A percentile compares a stretch with the other conserved stretches of the same genome.
Evolutionary conservation across 2,797 vertebrate genomes (phyloP).

Genomic region (Pseudomugil tenellus): DNA sequence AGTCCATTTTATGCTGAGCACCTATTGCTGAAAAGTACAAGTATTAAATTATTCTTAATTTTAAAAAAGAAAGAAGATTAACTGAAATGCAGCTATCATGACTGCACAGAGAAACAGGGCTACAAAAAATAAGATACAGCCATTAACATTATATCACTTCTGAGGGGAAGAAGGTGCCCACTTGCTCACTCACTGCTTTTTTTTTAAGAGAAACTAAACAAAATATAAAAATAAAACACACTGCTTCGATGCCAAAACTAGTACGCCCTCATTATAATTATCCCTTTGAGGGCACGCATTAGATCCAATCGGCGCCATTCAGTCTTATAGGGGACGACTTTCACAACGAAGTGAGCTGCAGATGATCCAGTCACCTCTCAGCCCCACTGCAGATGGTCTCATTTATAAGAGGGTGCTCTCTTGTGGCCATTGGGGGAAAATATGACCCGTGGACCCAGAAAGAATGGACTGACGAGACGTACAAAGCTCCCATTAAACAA

Average conservation of each 20-base stretch:
- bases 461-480: conserved; percentile 50
- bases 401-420: conserved; percentile 80
- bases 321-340: conserved; percentile 24
- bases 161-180: background rate
- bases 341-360: conserved; percentile 25
- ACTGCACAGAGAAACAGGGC: background rate
- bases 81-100: background rate
- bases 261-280: conserved; percentile 16
- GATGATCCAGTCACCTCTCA: conserved; percentile 12
- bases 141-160: background rate
- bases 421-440: conserved; percentile 73
- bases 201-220: background rate
- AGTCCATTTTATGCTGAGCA: background rate
- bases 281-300: conserved; percentile 14
- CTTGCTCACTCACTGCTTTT: background rate
- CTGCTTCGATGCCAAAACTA: background rate
- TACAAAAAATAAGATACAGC: background rate
- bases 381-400: conserved; percentile 46
- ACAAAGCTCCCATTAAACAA: conserved; percentile 41
- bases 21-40: background rate
- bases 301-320: conserved; percentile 23
- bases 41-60: background rate
- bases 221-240: background rate
- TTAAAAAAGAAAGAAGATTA: background rate
- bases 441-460: conserved; percentile 33